Base-by-base conservation (phyloP, 2,113 vertebrate species). In the Pachypanchax playfairii region DNA sequence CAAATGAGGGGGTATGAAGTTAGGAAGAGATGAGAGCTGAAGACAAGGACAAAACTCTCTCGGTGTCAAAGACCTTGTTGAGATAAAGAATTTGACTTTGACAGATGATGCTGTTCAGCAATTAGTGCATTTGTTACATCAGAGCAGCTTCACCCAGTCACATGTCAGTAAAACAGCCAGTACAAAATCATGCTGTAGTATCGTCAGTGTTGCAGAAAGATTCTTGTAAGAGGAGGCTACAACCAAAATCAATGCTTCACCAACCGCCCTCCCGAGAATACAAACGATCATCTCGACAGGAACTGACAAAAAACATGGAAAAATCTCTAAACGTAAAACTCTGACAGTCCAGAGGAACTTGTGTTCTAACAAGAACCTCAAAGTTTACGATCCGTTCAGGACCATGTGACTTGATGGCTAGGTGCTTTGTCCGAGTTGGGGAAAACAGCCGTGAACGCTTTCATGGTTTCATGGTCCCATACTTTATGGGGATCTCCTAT, bases 401-500 rank as follows among this genome's bases (percentile, higher is more conserved):
- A 82, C 69, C 89, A 88, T 64, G 83, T 77, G 36, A 85, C 3
- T 12, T 11, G 43, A 20, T 22, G 66, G 79, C 72, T 41, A 31
- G 60, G 13, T 82, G 68, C 83, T 94, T 92, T 93, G 93, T 94
- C 89, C 80, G 61, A 8, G 88, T 91, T 66, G 20, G 70, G 61
- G 91, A 92, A 91, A 92, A 85, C 90, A 90, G 91, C 88, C 88
- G 73, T 51, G 86, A 88, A 86, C 89, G 90, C 90, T 93, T 94
- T 93, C 92, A 93, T 66, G 88, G 83, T 92, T 94, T 92, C 92
- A 91, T 47, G 85, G 84, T 14, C 78, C 85, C 72, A 85, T 84
- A 93, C 92, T 93, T 94, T 94, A 89, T 85, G 90, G 92, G 93
- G 90, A 92, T 91, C 93, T 93, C 92, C 94, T 90, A 93, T 94